phyloP scores from a whole-genome alignment of 1,140 invertebrate genomes.

The Psix sp. region DNA sequence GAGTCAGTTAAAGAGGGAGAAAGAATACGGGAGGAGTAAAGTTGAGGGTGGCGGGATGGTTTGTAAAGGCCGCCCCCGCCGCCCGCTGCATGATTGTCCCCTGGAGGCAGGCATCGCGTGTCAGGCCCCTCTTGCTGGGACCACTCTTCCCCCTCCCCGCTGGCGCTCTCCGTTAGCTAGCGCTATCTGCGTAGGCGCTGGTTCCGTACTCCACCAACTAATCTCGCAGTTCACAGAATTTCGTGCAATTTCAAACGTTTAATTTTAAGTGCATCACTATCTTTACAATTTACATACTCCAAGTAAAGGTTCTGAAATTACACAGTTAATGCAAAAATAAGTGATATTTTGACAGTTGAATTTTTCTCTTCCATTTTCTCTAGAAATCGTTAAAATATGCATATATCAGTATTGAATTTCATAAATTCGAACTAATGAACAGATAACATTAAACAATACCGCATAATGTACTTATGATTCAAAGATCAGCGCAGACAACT shows the following conservation, averaged over 20 bases:
- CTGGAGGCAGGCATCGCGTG: slow-evolving; percentile 75
- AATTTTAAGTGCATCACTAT: too few species aligned
- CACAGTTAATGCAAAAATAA: too few species aligned
- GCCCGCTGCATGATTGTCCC: slow-evolving; percentile 73
- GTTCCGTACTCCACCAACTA: slow-evolving; percentile 29
- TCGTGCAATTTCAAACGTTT: slow-evolving; percentile 5
- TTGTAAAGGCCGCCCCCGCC: slow-evolving; percentile 72
- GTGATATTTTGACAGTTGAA: too few species aligned
- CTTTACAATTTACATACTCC: too few species aligned
- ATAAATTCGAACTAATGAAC: too few species aligned
- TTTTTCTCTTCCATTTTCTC: too few species aligned
- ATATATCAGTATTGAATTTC: too few species aligned
- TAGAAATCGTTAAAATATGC: too few species aligned
- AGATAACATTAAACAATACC: too few species aligned
- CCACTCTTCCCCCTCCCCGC: slow-evolving; percentile 9
- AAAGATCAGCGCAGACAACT: too few species aligned
- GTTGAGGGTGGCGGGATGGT: slow-evolving; percentile 59
- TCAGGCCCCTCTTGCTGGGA: slow-evolving; percentile 72
- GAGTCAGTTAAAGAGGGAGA: slow-evolving; percentile 12
- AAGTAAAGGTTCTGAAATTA: too few species aligned
- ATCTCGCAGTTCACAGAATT: slow-evolving; percentile 16
- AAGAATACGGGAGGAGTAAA: slow-evolving; percentile 27
- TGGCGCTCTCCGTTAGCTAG: slow-evolving; percentile 1
- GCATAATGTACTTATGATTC: too few species aligned
- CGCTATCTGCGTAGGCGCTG: slow-evolving; percentile 42